Evolutionary conservation across 2,113 vertebrate species (phyloP), one percentile per base, ranked within the genome.

Genomic region (Otus sunia): DNA sequence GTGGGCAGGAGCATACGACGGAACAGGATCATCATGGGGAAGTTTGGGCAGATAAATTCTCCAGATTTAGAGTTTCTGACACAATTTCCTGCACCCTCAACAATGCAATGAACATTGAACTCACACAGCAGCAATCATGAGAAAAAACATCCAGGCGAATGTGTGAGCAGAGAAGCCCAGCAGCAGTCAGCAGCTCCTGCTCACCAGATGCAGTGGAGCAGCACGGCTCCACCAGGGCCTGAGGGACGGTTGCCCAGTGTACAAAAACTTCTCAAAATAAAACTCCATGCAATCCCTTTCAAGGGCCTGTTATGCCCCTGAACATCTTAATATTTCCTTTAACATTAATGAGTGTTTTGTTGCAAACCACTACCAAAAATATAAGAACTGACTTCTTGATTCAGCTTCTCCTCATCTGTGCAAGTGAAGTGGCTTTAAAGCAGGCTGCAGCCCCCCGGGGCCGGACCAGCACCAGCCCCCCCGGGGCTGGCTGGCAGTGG

Each of bases 41-140:
- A 80, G 53, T 49, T 41, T 6, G 37, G 47, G 25, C 53, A 84
- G 30, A 34, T 9, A 47, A 67, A 26, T 20, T 68, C 77, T 75
- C 34, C 58, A 49, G 17, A 55, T 76, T 72, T 32, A 63, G 49
- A 72, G 50, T 36, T 88, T 39, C 83, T 76, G 64, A 47, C 83
- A 84, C 47, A 20, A 49, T 22, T 85, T 81, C 69, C 87, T 85
- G 64, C 47, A 64, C 9, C 49, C 21, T 85, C 87, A 73, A 55
- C 15, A 29, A 0, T 15, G 32, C 49, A 67, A 10, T 7, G 43
- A 59, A 56, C 73, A 27, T n/a, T n/a, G 30, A 58, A 56, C 36
- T 77, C 52, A 27, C 6, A 45, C 39, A 55, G n/a, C n/a, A 84
- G 47, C 0, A 2, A 41, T 5, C 27, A 56, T 0, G 12, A 80